Evolutionary conservation across 37 sponge, comb jelly and placozoan species (phyloP).

Genomic region (Oopsacas minuta): DNA sequence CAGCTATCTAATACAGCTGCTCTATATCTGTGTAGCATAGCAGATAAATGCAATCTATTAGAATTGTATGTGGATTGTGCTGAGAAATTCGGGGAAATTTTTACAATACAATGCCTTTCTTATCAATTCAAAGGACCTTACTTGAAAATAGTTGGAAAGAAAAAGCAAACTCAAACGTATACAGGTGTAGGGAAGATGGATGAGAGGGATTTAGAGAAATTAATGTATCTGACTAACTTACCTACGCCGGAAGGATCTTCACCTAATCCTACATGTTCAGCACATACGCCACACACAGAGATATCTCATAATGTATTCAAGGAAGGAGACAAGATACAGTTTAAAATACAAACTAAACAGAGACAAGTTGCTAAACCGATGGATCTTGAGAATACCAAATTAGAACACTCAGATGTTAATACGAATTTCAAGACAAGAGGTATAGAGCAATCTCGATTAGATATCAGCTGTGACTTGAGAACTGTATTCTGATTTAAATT

Average conservation of each 20-base stretch:
- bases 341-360: not conserved
- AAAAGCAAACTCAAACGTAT: not conserved
- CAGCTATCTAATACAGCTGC: not conserved
- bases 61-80: not conserved
- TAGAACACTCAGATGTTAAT: not conserved
- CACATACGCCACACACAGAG: not conserved
- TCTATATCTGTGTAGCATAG: not conserved
- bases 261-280: not conserved
- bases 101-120: not conserved
- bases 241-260: not conserved
- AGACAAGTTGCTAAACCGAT: not conserved
- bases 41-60: not conserved
- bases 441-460: not conserved
- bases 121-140: not conserved
- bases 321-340: not conserved
- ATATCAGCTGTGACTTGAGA: not conserved
- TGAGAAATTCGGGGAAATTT: not conserved
- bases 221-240: not conserved
- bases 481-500: not conserved
- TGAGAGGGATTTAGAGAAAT: constrained; percentile 2
- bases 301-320: not conserved
- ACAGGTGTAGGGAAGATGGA: not conserved
- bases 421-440: not conserved
- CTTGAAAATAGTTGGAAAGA: not conserved
- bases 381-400: not conserved